A percentile compares a stretch with the other conserved stretches of the same genome.
Evolutionary conservation across 2,113 vertebrate genomes (phyloP).

Genomic region (Prionailurus bengalensis): DNA sequence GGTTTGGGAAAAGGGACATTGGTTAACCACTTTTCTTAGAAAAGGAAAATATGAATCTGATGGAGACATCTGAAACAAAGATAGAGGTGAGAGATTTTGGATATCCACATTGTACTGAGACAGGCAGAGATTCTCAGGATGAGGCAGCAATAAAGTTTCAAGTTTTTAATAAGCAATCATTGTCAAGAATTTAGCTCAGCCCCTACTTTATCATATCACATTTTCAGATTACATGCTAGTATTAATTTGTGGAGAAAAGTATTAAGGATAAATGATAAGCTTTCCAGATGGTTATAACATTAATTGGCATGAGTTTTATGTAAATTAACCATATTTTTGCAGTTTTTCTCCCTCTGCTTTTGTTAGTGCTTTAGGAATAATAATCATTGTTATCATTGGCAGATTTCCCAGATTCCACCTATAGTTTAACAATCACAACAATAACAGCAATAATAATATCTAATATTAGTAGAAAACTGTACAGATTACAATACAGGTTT

Average conservation of each 20-base stretch:
- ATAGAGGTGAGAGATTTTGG: background rate
- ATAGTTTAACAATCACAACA: slow-evolving; percentile 54
- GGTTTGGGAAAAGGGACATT: background rate
- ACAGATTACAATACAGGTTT: background rate
- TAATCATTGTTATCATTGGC: slow-evolving; percentile 56
- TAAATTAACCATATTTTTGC: slow-evolving; percentile 37
- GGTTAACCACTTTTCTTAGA: background rate
- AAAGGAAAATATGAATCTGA: background rate
- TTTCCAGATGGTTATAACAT: slow-evolving; percentile 53
- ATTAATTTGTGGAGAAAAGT: slow-evolving; percentile 67
- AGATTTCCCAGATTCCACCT: slow-evolving; percentile 62
- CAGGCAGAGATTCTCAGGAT: background rate
- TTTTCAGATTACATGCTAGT: slow-evolving; percentile 44
- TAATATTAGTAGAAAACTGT: slow-evolving; percentile 21
- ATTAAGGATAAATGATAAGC: slow-evolving; percentile 52
- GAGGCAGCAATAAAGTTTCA: background rate
- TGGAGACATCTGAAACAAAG: slow-evolving; percentile 13
- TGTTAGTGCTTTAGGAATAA: slow-evolving; percentile 66
- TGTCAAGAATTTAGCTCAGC: background rate
- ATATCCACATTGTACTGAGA: background rate
- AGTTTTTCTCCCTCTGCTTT: slow-evolving; percentile 43
- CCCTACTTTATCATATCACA: slow-evolving; percentile 44
- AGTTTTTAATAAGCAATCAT: slow-evolving; percentile 3
- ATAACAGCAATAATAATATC: slow-evolving; percentile 8
- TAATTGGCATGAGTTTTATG: slow-evolving; percentile 54